phyloP scores from a whole-genome alignment of 2,888 invertebrate species.

The Argyra leucocephala region DNA sequence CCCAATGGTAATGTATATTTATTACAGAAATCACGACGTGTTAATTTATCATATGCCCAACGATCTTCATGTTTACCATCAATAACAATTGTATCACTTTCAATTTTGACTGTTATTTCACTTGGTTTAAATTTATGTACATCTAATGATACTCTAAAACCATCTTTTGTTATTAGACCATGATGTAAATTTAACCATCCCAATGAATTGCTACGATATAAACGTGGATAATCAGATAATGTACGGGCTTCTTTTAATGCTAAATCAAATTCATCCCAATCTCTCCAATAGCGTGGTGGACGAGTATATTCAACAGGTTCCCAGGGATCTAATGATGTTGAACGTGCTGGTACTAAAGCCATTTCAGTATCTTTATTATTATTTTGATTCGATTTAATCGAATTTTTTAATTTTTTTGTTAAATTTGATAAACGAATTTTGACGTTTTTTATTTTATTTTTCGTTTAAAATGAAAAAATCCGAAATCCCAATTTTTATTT shows the following conservation, averaged over 20 bases:
- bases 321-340: background rate
- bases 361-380: background rate
- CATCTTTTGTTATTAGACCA: slow-evolving; percentile 13
- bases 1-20: slow-evolving; percentile 59
- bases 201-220: slow-evolving; percentile 2
- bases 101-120: slow-evolving; percentile 61
- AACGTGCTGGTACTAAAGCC: slow-evolving; percentile 11
- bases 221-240: background rate
- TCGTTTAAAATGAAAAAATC: background rate
- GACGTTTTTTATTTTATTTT: background rate
- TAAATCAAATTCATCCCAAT: slow-evolving; percentile 13
- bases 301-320: slow-evolving; percentile 10
- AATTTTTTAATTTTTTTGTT: background rate
- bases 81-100: slow-evolving; percentile 52
- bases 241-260: slow-evolving; percentile 7
- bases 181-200: slow-evolving; percentile 10
- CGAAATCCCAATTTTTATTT: background rate
- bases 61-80: slow-evolving; percentile 65
- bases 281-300: slow-evolving; percentile 8
- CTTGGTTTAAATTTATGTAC: slow-evolving; percentile 52
- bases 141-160: slow-evolving; percentile 15
- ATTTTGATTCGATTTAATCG: background rate
- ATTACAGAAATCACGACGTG: slow-evolving; percentile 70
- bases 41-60: slow-evolving; percentile 61
- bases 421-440: background rate